These are phyloP conservation scores for Epinotia demarniana DNA, from an alignment of 2,888 invertebrate species.

Conservation along the genomic window DNA sequence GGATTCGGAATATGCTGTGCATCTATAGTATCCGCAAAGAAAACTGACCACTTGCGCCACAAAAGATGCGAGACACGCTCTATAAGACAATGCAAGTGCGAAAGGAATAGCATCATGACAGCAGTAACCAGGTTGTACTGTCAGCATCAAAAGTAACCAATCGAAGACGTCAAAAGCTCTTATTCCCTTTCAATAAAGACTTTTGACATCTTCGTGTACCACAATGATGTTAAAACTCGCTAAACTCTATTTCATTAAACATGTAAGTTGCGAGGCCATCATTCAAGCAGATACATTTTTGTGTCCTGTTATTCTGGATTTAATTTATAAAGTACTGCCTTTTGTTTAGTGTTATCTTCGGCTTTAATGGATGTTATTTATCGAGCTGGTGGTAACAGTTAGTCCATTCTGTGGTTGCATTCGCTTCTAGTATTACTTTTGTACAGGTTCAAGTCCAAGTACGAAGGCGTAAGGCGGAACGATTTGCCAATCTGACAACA, in stretches of 20 bases:
- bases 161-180: too few relatives aligned
- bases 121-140: neutral
- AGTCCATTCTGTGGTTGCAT: too few relatives aligned
- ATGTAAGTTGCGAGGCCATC: neutral
- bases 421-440: too few relatives aligned
- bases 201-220: too few relatives aligned
- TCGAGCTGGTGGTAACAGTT: constrained; percentile 9
- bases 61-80: too few relatives aligned
- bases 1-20: neutral
- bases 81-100: neutral
- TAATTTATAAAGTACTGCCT: constrained; percentile 14
- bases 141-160: too few relatives aligned
- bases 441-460: too few relatives aligned
- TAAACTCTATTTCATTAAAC: constrained; percentile 27
- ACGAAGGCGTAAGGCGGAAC: too few relatives aligned
- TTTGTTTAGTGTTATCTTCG: constrained; percentile 23
- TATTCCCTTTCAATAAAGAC: too few relatives aligned
- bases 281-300: constrained; percentile 14
- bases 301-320: constrained; percentile 12
- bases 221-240: constrained; percentile 12
- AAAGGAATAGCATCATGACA: neutral
- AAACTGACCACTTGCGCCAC: too few relatives aligned
- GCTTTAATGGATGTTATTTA: constrained; percentile 38
- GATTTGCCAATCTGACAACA: too few relatives aligned
- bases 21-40: neutral